A percentile compares a stretch with the other conserved stretches of the same genome.
These are phyloP conservation scores for Vulpes ferrilata DNA, from an alignment of 2,113 vertebrate species.

Conservation along the genomic window DNA sequence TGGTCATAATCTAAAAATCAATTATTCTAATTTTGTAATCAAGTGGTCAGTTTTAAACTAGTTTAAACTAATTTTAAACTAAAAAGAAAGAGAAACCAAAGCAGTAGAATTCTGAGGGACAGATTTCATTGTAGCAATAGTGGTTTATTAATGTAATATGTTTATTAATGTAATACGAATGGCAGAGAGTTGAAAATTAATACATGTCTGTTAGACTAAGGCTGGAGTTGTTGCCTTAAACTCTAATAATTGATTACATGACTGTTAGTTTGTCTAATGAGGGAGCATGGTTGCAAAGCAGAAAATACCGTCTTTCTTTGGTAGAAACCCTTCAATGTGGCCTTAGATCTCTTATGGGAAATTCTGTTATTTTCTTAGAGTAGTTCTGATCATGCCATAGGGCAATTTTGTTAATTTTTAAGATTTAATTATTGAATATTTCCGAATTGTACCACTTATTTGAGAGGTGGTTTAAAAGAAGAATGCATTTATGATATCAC, in stretches of 20 bases:
- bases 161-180: conserved; percentile 82
- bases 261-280: conserved; percentile 84
- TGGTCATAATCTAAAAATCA: background rate
- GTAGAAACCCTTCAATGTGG: background rate
- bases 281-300: conserved; percentile 49
- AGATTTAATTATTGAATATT: conserved; percentile 43
- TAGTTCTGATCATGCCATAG: background rate
- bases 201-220: conserved; percentile 82
- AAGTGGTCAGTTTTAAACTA: conserved; percentile 39
- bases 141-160: conserved; percentile 61
- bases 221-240: conserved; percentile 84
- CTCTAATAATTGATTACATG: conserved; percentile 86
- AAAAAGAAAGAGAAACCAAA: conserved; percentile 2
- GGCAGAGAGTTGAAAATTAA: conserved; percentile 84
- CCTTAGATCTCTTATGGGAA: background rate
- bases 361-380: background rate
- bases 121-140: conserved; percentile 69
- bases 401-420: background rate
- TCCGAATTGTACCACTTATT: conserved; percentile 11
- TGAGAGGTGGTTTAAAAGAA: conserved; percentile 8
- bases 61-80: background rate
- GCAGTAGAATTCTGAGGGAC: background rate
- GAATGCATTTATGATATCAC: background rate
- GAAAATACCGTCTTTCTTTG: conserved; percentile 30
- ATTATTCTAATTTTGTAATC: conserved; percentile 34